Percentiles rank a stretch among this genome's conserved stretches.
These are phyloP conservation scores for Aplochiton taeniatus DNA, from an alignment of 2,797 vertebrate genomes.

Conservation along the genomic window DNA sequence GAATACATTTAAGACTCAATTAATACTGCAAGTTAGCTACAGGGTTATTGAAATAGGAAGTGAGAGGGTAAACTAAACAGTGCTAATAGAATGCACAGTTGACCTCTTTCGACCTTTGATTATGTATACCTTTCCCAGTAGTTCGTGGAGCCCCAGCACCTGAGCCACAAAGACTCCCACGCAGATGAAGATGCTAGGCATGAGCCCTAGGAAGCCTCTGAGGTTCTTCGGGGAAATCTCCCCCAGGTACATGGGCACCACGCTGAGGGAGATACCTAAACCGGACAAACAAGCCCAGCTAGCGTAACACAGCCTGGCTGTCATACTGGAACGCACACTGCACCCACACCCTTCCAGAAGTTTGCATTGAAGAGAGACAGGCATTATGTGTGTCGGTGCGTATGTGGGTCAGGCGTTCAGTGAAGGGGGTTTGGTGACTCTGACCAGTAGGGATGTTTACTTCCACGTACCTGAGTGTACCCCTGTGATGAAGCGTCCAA, in stretches of 20 bases:
- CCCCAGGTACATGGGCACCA: conserved; percentile 91
- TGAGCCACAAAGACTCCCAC: conserved; percentile 87
- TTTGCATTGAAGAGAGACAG: not conserved
- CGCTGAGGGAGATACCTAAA: conserved; percentile 86
- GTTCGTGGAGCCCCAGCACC: conserved; percentile 83
- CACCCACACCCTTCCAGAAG: not conserved
- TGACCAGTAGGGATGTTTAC: not conserved
- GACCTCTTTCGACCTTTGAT: no score
- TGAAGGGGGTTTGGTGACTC: no score
- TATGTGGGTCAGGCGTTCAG: no score
- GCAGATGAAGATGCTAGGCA: conserved; percentile 91
- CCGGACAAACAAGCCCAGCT: not conserved
- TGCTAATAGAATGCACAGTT: not conserved
- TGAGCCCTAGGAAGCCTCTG: conserved; percentile 84
- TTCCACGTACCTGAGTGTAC: conserved; percentile 83
- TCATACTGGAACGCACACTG: no score
- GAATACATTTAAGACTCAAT: no score
- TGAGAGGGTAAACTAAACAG: not conserved
- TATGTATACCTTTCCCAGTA: conserved; percentile 82
- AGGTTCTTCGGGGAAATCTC: conserved; percentile 89
- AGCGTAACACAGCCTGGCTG: no score
- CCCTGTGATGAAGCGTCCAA: conserved; percentile 84
- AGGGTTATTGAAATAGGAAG: no score
- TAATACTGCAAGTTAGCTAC: no score
- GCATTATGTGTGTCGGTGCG: not conserved